Evolutionary conservation across 2,797 vertebrate genomes (phyloP).

Genomic region (Esox lucius): DNA sequence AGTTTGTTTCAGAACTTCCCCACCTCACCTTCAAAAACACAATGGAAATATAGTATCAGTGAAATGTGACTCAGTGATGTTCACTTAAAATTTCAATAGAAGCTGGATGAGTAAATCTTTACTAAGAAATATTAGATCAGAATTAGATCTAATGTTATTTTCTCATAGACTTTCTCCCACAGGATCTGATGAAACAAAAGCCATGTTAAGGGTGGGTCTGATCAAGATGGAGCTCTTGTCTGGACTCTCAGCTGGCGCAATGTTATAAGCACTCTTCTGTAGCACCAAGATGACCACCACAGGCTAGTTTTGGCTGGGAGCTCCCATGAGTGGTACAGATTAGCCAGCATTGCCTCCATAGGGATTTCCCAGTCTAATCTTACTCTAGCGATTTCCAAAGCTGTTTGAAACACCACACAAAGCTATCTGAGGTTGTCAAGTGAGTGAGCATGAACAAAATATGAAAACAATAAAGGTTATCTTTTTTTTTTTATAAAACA

Average conservation of each 20-base stretch:
- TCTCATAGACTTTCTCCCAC: conserved; percentile 46
- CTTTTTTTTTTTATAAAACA: no score
- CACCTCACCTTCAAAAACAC: neutral
- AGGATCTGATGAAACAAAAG: conserved; percentile 34
- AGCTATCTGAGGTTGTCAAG: no score
- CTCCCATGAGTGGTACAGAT: no score
- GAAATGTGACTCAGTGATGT: neutral
- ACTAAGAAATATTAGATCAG: conserved; percentile 24
- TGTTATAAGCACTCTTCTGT: no score
- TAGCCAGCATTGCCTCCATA: no score
- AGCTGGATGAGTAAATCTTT: conserved; percentile 21
- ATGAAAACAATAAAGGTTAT: no score
- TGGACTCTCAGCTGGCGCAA: conserved; percentile 15
- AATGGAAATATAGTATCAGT: neutral
- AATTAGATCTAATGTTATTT: conserved; percentile 37
- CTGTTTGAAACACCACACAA: no score
- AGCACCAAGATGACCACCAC: no score
- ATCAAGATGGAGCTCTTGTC: conserved; percentile 24
- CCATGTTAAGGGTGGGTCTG: conserved; percentile 36
- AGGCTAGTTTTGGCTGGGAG: no score
- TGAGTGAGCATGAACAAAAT: no score
- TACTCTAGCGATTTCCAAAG: no score
- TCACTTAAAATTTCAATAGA: neutral
- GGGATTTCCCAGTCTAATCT: no score
- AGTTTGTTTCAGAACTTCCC: neutral